Evolutionary conservation across 2,888 invertebrate species (phyloP), one percentile per base, ranked within the genome.

Genomic region (Nemotelus pantherinus): DNA sequence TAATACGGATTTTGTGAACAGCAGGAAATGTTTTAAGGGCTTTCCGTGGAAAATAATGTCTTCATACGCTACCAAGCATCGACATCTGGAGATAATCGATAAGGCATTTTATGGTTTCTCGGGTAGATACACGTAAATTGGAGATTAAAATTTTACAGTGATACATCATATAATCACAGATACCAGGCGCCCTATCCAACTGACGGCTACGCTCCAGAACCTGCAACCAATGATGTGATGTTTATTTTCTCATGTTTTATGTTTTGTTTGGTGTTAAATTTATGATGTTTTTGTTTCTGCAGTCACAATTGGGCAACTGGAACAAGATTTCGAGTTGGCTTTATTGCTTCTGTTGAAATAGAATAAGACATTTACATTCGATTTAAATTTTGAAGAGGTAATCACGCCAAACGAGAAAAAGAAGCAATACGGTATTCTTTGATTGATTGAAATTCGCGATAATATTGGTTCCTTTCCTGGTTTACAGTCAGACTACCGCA

Each of bases 41-140:
- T 55, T 70, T 70, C 55, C 53, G 41, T 9, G 70, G 50, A 55
- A 55, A 68, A 25, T 25, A 55, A 43, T 55, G 70, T 70, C 70
- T 70, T 70, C 43, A 70, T 70, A 53, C 25, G 41, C 39, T 2
- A 39, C 65, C 65, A 41, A 50, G 10, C 39, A 9, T 2, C 6
- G 4, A 53, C 70, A 70, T 70, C 53, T 70, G 70, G 43, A 55
- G 39, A 47, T 70, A 41, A 55, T 70, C 70, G 43, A 70, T 70
- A 43, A 39, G 41, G 5, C 2, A 70, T 70, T 70, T 70, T 70
- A 70, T 70, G 53, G 43, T 70, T n/a, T 70, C 53, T 50, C 55
- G 47, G 44, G 10, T 39, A 50, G 44, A 68, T 10, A 10, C 2
- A 41, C 9, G 53, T 25, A 9, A 70, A 70, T 70, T 55, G 53